Conservation (phyloP, 2,113 vertebrate species). For the Monarcha castaneiventris region DNA sequence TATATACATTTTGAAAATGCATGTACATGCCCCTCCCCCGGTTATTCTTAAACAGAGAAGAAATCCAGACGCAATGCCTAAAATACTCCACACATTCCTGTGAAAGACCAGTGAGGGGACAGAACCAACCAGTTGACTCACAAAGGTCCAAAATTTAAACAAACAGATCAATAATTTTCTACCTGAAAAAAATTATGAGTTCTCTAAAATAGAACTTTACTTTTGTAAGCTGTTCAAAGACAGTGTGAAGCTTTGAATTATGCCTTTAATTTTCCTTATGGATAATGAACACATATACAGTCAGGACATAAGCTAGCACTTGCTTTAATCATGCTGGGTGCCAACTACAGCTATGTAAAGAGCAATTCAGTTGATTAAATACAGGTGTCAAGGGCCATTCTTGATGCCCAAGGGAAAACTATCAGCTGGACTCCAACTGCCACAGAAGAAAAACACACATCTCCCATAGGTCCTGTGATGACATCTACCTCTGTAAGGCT, state of each 20-base stretch:
- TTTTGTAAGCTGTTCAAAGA: not conserved
- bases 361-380: not conserved
- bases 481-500: not conserved
- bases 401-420: not conserved
- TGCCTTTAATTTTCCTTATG: not conserved
- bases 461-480: not conserved
- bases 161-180: not conserved
- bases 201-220: not conserved
- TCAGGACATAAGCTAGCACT: not conserved
- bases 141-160: not conserved
- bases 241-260: not conserved
- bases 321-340: not conserved
- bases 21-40: fast-evolving
- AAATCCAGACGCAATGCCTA: not conserved
- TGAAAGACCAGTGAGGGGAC: not conserved
- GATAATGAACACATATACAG: not conserved
- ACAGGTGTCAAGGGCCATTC: not conserved
- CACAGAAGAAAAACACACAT: not conserved
- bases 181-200: not conserved
- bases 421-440: not conserved
- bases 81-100: not conserved
- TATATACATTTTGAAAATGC: not conserved
- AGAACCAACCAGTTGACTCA: not conserved
- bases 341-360: not conserved
- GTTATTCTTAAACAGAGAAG: not conserved